A percentile compares a stretch with the other conserved stretches of the same genome.
phyloP scores from a whole-genome alignment of 2,888 invertebrate species.

The Oasisia sp. region DNA sequence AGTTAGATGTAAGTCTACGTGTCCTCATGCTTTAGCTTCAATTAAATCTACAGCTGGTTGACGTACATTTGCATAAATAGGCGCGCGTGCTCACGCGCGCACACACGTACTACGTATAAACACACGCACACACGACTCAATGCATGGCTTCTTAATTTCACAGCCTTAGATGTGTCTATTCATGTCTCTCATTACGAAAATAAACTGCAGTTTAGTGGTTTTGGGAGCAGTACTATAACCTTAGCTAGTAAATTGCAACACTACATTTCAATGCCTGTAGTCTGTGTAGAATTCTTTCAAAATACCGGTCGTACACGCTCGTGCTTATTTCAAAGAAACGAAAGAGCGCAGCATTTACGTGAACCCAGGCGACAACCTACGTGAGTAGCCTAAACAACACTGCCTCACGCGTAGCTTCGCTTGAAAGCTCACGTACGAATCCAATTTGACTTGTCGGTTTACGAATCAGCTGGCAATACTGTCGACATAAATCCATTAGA shows the following conservation, averaged over 20 bases:
- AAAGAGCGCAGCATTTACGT: neutral
- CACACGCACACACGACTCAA: too few relatives aligned
- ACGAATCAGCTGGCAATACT: neutral
- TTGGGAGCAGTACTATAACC: neutral
- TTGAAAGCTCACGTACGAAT: neutral
- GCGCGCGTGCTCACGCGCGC: neutral
- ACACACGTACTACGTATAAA: too few relatives aligned
- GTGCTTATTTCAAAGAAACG: neutral
- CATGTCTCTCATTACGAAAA: neutral
- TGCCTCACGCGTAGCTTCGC: neutral
- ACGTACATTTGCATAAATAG: neutral
- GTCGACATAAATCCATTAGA: constrained; percentile 10
- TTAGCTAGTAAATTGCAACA: neutral
- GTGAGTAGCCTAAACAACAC: neutral
- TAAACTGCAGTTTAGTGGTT: neutral
- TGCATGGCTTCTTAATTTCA: too few relatives aligned
- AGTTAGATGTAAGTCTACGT: neutral
- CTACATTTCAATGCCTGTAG: neutral
- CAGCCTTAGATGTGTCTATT: neutral
- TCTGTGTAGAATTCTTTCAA: neutral
- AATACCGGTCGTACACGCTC: neutral
- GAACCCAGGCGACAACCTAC: neutral
- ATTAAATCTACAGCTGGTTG: too few relatives aligned
- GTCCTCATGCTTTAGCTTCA: neutral
- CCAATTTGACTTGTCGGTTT: constrained; percentile 1